Conservation (phyloP, 1,140 invertebrate genomes). For the Harpegnathos saltator region DNA sequence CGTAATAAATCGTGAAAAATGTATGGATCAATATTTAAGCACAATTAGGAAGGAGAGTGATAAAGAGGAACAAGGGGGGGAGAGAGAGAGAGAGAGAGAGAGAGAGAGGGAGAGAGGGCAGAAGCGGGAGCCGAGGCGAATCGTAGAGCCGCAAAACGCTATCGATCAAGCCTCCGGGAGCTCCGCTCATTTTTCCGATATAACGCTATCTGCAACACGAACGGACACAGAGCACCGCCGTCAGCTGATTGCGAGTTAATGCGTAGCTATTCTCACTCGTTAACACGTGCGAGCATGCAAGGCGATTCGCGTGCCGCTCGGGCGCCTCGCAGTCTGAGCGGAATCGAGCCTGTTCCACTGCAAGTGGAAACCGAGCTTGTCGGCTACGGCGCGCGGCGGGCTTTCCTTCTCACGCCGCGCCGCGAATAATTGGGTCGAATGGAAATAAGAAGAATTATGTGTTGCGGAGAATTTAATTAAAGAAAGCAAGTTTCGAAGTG, state of each 20-base stretch:
- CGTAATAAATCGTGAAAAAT: conserved; percentile 17
- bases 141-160: background rate
- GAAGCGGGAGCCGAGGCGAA: background rate
- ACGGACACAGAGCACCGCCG: conserved; percentile 29
- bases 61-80: too few species aligned
- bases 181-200: conserved; percentile 32
- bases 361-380: conserved; percentile 6
- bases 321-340: conserved; percentile 55
- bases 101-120: too few species aligned
- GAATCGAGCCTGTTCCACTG: conserved; percentile 48
- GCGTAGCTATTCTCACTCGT: conserved; percentile 60
- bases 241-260: conserved; percentile 57
- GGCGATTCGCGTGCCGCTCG: conserved; percentile 36
- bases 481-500: background rate
- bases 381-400: background rate
- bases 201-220: conserved; percentile 40
- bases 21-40: conserved; percentile 47
- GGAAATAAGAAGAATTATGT: conserved; percentile 52
- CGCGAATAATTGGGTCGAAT: conserved; percentile 51
- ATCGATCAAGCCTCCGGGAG: conserved; percentile 26
- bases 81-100: too few species aligned
- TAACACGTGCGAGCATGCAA: conserved; percentile 51
- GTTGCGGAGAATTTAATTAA: conserved; percentile 49
- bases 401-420: background rate
- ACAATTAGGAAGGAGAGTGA: background rate